Evolutionary conservation across 2,797 vertebrate species (phyloP), one percentile per base, ranked within the genome.

Genomic region (Alouatta caraya): DNA sequence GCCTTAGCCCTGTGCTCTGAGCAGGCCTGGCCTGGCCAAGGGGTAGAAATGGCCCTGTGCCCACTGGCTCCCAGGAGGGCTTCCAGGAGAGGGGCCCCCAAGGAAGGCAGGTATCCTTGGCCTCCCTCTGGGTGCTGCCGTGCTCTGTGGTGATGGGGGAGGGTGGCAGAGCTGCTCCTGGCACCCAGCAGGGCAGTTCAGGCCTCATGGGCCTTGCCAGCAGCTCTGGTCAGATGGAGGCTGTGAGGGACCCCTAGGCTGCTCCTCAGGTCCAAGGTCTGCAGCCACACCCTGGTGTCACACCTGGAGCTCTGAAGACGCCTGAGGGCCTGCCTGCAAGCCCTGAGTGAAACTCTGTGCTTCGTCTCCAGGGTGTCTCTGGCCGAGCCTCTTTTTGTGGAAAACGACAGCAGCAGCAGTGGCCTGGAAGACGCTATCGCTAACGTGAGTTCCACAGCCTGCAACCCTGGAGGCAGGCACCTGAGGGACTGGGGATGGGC

Each of bases 361-460:
- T 97, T 95, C 84, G 0, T 84, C 85, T 15, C 39, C 87, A 98
- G 98, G 97, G 90, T 0, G 0, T 55, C 73, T 13, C 57, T 64
- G 2, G 93, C 61, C 28, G 97, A 98, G 70, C 46, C 92, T 30
- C 78, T 93, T 0, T 88, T 14, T 22, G 64, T 82, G 93, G 98
- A 97, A 7, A 97, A 93, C 2, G 98, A 97, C 80, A 86, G 93
- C 92, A 64, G 97, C 90, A 90, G 98, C 57, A 81, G 94, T 1
- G 91, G 93, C 85, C 92, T 96, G 2, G 98, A 97, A 33, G 98
- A 98, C 1, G 72, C 97, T 5, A 52, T 19, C 67, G 5, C 72
- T 11, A 97, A 94, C 0, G 98, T 98, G 97, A 98, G 98, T 97
- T 17, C 22, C 0, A 2, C 1, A 0, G 24, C 44, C 24, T n/a